Evolutionary conservation across 2,888 invertebrate species (phyloP).

Genomic region (Pegoplata infirma): DNA sequence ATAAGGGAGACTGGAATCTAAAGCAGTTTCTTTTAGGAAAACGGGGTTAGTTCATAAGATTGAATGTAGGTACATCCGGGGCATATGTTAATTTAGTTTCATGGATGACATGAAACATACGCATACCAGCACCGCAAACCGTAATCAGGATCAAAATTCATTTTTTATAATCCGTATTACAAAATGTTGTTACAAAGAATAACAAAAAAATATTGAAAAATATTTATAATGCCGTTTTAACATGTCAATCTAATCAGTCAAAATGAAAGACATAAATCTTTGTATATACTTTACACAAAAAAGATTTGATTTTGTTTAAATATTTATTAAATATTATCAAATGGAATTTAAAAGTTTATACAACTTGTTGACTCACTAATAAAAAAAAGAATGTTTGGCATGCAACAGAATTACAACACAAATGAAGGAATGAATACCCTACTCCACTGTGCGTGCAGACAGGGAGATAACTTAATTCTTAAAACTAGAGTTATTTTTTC

Average conservation of each 20-base stretch:
- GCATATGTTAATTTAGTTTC: slow-evolving; percentile 12
- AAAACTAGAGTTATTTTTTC: no score
- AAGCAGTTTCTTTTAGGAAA: background rate
- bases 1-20: background rate
- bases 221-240: slow-evolving; percentile 31
- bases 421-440: no score
- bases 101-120: slow-evolving; percentile 8
- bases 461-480: no score
- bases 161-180: slow-evolving; percentile 36
- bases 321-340: no score
- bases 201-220: slow-evolving; percentile 33
- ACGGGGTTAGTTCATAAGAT: background rate
- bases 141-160: slow-evolving; percentile 43
- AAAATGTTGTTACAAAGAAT: background rate
- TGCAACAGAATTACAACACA: no score
- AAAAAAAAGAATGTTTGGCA: no score
- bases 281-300: background rate
- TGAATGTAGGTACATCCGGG: background rate
- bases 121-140: background rate
- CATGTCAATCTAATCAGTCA: slow-evolving; percentile 54
- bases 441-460: no score
- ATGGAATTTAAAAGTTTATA: no score
- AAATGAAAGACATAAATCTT: slow-evolving; percentile 22
- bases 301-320: background rate
- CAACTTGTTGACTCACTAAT: no score